Percentiles rank a stretch among this genome's conserved stretches.
Conservation (phyloP, 2,888 invertebrate species). For the Argynnis bischoffii region DNA sequence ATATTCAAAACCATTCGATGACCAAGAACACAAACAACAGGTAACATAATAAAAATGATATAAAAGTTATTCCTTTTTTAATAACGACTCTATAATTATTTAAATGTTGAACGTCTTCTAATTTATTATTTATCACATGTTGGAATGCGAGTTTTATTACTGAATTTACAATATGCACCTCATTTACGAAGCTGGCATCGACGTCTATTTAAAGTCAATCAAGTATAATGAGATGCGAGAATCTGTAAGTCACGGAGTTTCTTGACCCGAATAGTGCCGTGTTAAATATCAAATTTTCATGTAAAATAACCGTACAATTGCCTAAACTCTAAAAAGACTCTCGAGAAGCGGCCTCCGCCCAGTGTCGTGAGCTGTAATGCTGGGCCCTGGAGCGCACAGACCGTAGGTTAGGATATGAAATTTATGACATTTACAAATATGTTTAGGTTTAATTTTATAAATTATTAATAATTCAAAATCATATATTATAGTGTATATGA, state of each 20-base stretch:
- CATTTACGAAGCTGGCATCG: too few species aligned
- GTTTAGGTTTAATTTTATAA: too few species aligned
- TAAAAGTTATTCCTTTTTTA: background rate
- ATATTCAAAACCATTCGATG: too few species aligned
- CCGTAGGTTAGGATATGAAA: too few species aligned
- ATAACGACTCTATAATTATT: slow-evolving; percentile 3
- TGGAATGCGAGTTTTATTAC: slow-evolving; percentile 37
- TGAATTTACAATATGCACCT: slow-evolving; percentile 37
- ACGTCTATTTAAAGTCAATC: too few species aligned
- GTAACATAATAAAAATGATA: background rate
- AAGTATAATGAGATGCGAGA: slow-evolving; percentile 57
- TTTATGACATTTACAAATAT: too few species aligned
- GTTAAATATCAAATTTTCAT: slow-evolving; percentile 38
- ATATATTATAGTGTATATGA: too few species aligned
- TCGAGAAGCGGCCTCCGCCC: too few species aligned
- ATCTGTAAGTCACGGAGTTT: slow-evolving; percentile 48
- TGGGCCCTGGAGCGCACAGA: too few species aligned
- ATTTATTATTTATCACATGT: slow-evolving; percentile 11
- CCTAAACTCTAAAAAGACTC: background rate
- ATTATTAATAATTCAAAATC: too few species aligned
- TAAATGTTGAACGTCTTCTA: background rate
- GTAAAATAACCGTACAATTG: slow-evolving; percentile 34
- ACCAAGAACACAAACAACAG: background rate
- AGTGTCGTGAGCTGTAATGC: too few species aligned
- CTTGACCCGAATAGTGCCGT: slow-evolving; percentile 52